phyloP scores from a whole-genome alignment of 2,888 invertebrate species.

The Bombyx huttoni region DNA sequence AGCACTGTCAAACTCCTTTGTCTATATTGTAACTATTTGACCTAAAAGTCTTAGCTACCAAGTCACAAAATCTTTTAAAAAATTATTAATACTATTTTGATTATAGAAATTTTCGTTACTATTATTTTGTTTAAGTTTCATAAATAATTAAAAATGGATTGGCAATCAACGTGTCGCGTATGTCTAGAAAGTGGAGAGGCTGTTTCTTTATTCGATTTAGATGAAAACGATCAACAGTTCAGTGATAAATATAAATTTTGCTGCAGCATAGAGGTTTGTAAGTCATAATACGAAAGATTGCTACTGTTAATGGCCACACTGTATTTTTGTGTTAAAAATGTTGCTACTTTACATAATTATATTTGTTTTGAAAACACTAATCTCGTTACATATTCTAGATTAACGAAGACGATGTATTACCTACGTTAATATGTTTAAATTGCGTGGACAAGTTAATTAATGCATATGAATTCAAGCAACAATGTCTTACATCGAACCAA shows the following conservation, averaged over 20 bases:
- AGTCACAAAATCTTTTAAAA: too few relatives aligned
- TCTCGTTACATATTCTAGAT: conserved; percentile 30
- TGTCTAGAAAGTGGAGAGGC: conserved; percentile 65
- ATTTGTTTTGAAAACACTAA: conserved; percentile 24
- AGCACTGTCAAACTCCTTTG: too few relatives aligned
- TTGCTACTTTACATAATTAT: conserved; percentile 57
- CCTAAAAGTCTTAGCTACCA: too few relatives aligned
- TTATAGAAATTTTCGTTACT: too few relatives aligned
- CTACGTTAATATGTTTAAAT: conserved; percentile 61
- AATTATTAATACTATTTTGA: too few relatives aligned
- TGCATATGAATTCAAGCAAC: conserved; percentile 64
- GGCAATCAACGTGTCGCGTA: conserved; percentile 68
- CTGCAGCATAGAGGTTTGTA: conserved; percentile 63
- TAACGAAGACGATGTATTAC: conserved; percentile 53
- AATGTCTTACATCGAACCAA: conserved; percentile 59
- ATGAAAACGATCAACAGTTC: conserved; percentile 69
- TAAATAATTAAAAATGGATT: conserved; percentile 47
- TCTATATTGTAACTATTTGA: too few relatives aligned
- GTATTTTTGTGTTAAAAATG: conserved; percentile 62
- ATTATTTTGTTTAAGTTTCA: background rate
- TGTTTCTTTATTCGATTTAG: conserved; percentile 70
- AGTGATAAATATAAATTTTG: conserved; percentile 63
- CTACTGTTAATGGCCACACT: conserved; percentile 72
- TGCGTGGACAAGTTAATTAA: conserved; percentile 63
- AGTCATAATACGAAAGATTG: conserved; percentile 55